A percentile compares a stretch with the other conserved stretches of the same genome.
Conservation (phyloP, 2,113 vertebrate species). For the Eulemur rufifrons region DNA sequence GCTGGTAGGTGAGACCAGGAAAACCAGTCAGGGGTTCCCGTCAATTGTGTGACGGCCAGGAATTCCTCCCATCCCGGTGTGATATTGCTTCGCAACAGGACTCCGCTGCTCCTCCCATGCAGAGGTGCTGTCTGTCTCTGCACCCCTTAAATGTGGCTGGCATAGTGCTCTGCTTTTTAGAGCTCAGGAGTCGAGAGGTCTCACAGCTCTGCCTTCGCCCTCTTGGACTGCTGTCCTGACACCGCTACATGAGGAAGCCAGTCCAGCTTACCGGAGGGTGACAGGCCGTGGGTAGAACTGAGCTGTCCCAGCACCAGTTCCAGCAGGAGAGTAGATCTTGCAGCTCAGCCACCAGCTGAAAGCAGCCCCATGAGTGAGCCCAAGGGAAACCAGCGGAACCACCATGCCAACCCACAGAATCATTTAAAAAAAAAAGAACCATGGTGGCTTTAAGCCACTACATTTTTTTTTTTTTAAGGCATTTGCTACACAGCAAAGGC, state of each 20-base stretch:
- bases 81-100: background rate
- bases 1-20: background rate
- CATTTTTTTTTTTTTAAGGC: background rate
- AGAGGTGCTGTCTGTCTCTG: background rate
- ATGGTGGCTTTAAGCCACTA: background rate
- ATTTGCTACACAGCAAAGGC: background rate
- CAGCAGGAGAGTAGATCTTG: background rate
- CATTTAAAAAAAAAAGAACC: background rate
- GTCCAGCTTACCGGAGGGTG: background rate
- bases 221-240: background rate
- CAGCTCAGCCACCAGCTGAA: background rate
- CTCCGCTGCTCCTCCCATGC: no score
- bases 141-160: background rate
- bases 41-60: background rate
- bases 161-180: background rate
- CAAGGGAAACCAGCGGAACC: background rate
- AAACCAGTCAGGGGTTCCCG: background rate
- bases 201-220: background rate
- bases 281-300: fast-evolving
- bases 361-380: background rate
- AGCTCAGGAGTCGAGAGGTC: background rate
- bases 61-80: background rate
- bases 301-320: background rate
- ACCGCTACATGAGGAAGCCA: background rate
- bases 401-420: background rate